These are phyloP conservation scores for Heliothis peltigera DNA, from an alignment of 2,888 invertebrate species.

Conservation along the genomic window DNA sequence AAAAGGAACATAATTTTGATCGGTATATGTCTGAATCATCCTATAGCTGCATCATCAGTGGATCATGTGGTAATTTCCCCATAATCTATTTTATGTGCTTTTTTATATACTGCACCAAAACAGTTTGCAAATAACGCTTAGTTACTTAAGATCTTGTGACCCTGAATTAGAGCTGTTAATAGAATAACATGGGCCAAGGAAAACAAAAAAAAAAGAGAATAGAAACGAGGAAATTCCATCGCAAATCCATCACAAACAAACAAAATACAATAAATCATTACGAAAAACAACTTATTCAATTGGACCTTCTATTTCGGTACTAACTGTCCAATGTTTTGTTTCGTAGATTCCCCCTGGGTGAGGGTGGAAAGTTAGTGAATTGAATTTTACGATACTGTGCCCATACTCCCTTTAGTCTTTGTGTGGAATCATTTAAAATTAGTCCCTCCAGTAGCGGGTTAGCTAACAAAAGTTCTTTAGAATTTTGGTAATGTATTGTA, in stretches of 20 bases:
- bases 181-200: not conserved
- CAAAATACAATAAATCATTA: conserved; percentile 38
- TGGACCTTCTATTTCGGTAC: conserved; percentile 39
- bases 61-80: no score
- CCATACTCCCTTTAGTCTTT: conserved; percentile 52
- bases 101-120: no score
- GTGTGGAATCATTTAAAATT: conserved; percentile 58
- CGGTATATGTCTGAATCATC: no score
- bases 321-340: conserved; percentile 59
- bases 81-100: no score
- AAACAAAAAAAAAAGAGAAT: not conserved
- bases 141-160: no score
- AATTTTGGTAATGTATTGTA: conserved; percentile 17
- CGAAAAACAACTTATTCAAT: conserved; percentile 55
- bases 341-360: conserved; percentile 53
- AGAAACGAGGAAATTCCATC: not conserved
- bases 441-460: conserved; percentile 49
- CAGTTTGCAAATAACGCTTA: no score
- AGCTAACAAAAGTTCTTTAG: conserved; percentile 48
- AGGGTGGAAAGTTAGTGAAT: conserved; percentile 62
- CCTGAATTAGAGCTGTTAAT: no score
- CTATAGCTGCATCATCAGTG: no score
- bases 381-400: conserved; percentile 69
- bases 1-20: no score
- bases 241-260: conserved; percentile 25